A percentile compares a stretch with the other conserved stretches of the same genome.
These are phyloP conservation scores for Spongilla lacustris DNA, from an alignment of 37 sponge, comb jelly and placozoan species.

Conservation along the genomic window DNA sequence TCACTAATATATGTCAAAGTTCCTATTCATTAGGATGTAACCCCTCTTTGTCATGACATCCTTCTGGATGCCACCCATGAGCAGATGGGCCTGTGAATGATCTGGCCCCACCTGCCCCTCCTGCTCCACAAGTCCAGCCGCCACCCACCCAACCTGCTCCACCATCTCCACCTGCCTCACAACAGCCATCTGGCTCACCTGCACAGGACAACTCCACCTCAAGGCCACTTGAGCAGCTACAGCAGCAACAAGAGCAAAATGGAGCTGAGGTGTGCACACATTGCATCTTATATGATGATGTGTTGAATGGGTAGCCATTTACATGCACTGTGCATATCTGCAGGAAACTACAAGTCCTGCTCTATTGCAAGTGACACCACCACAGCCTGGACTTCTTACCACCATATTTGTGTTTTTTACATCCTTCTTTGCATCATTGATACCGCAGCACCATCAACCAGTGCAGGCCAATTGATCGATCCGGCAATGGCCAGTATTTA, in stretches of 20 bases:
- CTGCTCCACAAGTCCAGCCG: not conserved
- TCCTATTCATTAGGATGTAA: too few species aligned
- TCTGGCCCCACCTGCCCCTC: conserved; percentile 3
- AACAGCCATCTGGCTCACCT: not conserved
- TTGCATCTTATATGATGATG: not conserved
- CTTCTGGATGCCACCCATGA: not conserved
- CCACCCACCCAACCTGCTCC: not conserved
- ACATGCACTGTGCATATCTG: not conserved
- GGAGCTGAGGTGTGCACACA: not conserved
- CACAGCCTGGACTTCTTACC: conserved; percentile 52
- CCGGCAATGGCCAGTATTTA: not conserved
- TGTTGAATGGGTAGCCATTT: not conserved
- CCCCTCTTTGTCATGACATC: not conserved
- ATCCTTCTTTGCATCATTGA: conserved; percentile 83
- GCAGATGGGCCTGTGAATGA: not conserved
- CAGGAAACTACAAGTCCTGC: not conserved
- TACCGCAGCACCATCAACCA: conserved; percentile 75
- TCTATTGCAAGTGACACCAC: not conserved
- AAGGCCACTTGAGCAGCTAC: not conserved
- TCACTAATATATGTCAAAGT: not conserved
- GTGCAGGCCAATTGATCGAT: conserved; percentile 31
- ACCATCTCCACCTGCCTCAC: not conserved
- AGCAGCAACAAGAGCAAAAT: not conserved
- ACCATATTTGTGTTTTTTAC: conserved; percentile 71
- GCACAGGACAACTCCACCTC: not conserved